phyloP scores from a whole-genome alignment of 2,797 vertebrate genomes.

The Philypnodon macrostomus region DNA sequence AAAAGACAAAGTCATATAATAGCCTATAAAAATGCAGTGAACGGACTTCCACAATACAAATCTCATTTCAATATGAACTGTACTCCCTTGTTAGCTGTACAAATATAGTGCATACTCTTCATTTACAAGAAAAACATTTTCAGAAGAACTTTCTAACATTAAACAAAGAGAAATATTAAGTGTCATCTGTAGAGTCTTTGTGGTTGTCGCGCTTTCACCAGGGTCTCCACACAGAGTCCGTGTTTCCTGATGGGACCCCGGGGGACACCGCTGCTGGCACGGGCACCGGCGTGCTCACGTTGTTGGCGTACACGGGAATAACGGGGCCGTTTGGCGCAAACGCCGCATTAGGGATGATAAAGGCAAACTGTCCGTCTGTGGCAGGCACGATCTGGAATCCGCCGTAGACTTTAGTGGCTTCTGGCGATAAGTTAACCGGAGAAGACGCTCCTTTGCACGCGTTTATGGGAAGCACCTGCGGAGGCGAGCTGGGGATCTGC shows the following conservation, averaged over 20 bases:
- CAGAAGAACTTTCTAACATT: conserved; percentile 63
- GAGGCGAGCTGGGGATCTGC: conserved; percentile 79
- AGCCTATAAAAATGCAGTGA: conserved; percentile 90
- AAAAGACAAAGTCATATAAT: conserved; percentile 88
- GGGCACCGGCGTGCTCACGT: conserved; percentile 72
- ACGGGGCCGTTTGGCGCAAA: conserved; percentile 88
- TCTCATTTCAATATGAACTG: conserved; percentile 98
- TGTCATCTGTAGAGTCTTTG: conserved; percentile 63
- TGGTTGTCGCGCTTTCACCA: conserved; percentile 79
- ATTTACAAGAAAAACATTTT: conserved; percentile 69
- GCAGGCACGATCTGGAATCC: conserved; percentile 97
- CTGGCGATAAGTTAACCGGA: conserved; percentile 72
- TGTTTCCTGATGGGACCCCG: conserved; percentile 83
- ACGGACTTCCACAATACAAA: conserved; percentile 90
- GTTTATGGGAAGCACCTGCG: conserved; percentile 82
- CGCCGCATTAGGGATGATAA: conserved; percentile 92
- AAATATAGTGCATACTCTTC: conserved; percentile 90
- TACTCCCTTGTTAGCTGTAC: conserved; percentile 86
- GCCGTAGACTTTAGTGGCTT: conserved; percentile 87
- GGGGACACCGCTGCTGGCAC: conserved; percentile 79
- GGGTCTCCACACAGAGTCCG: conserved; percentile 95
- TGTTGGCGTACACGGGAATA: conserved; percentile 89
- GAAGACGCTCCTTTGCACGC: conserved; percentile 83
- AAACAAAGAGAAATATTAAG: conserved; percentile 67
- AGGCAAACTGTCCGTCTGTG: conserved; percentile 96